Evolutionary conservation across 2,797 vertebrate species (phyloP).

Genomic region (Urophycis tenuis): DNA sequence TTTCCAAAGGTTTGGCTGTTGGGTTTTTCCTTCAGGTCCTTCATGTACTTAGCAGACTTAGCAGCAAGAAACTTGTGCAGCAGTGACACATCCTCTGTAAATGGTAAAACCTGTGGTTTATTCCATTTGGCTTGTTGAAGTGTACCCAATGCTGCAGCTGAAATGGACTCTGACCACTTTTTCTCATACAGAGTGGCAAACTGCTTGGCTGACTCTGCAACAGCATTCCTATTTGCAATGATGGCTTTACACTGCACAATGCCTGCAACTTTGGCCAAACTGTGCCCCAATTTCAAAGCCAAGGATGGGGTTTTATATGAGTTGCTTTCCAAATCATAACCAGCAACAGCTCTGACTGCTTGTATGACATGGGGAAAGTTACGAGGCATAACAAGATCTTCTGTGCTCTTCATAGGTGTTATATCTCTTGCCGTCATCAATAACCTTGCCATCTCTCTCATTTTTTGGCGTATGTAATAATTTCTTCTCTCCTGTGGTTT

Average conservation of each 20-base stretch:
- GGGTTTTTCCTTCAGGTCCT: constrained; percentile 21
- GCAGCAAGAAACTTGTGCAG: constrained; percentile 30
- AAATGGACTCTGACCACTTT: constrained; percentile 31
- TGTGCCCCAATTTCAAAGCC: constrained; percentile 29
- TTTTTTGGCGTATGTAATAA: constrained; percentile 34
- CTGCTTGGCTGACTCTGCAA: constrained; percentile 32
- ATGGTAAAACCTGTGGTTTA: constrained; percentile 36
- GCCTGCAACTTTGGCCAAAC: constrained; percentile 29
- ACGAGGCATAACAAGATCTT: constrained; percentile 34
- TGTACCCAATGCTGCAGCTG: constrained; percentile 26
- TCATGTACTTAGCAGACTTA: constrained; percentile 16
- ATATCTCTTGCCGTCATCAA: constrained; percentile 27
- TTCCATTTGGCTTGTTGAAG: constrained; percentile 39
- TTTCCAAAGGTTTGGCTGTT: constrained; percentile 17
- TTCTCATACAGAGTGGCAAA: constrained; percentile 27
- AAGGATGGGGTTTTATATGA: constrained; percentile 24
- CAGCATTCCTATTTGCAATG: constrained; percentile 17
- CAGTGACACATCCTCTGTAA: constrained; percentile 37
- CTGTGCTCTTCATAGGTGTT: constrained; percentile 32
- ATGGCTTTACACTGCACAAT: constrained; percentile 32
- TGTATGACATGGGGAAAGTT: constrained; percentile 33
- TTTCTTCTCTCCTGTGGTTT: constrained; percentile 20
- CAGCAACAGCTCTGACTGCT: constrained; percentile 24
- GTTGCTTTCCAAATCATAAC: constrained; percentile 24
- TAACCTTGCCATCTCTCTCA: constrained; percentile 34